Conservation (phyloP, 2,113 vertebrate species). For the Pagrus major region DNA sequence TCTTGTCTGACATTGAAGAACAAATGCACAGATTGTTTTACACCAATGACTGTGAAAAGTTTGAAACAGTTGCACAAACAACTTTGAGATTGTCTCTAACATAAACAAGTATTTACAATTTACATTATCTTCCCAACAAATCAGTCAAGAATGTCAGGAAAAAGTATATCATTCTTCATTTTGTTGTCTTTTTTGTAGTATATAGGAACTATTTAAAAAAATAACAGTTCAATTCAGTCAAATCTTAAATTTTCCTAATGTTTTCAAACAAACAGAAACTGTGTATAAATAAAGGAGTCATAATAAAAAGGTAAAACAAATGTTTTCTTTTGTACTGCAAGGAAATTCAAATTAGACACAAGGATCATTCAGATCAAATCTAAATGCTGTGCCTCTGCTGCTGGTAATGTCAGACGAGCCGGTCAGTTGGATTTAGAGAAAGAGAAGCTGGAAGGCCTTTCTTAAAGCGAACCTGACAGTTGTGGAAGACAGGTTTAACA, state of each 20-base stretch:
- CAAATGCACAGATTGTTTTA: not conserved
- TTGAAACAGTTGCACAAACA: not conserved
- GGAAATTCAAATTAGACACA: not conserved
- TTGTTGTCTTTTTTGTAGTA: not conserved
- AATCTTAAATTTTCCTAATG: not conserved
- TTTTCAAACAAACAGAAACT: not conserved
- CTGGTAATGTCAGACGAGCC: not conserved
- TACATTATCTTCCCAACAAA: not conserved
- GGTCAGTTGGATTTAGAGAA: not conserved
- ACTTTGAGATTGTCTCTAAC: not conserved
- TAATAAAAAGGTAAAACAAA: not conserved
- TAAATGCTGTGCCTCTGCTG: not conserved
- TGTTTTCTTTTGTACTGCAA: not conserved
- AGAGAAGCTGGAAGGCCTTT: not conserved
- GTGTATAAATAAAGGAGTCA: not conserved
- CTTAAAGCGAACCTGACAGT: constrained; percentile 20
- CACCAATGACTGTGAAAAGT: not conserved
- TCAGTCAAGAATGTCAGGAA: not conserved
- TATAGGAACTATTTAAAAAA: not conserved
- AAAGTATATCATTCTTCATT: not conserved
- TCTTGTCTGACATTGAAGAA: constrained; percentile 7
- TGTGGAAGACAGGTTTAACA: constrained; percentile 12
- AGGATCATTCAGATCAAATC: not conserved
- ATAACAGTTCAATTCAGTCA: not conserved
- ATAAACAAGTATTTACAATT: constrained; percentile 38